Base-by-base conservation (phyloP, 2,113 vertebrate genomes). In the Cinclus cinclus region DNA sequence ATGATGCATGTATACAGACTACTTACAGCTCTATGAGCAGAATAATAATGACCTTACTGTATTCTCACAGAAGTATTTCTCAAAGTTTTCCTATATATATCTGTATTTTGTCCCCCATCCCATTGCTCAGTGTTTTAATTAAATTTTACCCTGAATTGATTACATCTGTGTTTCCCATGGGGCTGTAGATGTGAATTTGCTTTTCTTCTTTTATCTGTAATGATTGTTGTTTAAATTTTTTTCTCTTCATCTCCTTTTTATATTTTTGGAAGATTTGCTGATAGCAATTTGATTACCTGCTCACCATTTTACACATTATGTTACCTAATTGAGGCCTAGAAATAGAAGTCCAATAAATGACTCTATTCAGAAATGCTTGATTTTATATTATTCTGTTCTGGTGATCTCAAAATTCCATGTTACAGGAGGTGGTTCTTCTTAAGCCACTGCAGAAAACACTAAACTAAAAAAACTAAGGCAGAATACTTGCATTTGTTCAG, bases 241-340 rank as follows among this genome's bases (percentile, higher is more conserved):
- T 86, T 92, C 71, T 94, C 24, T 74, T 8, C 70, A 16, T 73
- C 46, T 74, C 10, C 7, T 79, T 76, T 31, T 55, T 16, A 12
- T 42, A 83, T 87, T 86, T 39, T 13, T 4, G 50, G 27, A 69
- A 91, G 55, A 93, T 75, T 88, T 92, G 56, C 52, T 96, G 94
- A 95, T 96, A 96, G 79, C 79, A 80, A 68, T 96, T 93, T 92
- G 90, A 96, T 94, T 94, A 93, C 56, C 68, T 95, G 83, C 93
- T 96, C 83, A 78, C 44, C 33, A 42, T 93, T 95, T 93, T 90
- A 68, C 50, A 94, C 93, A 95, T 95, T 86, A 74, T 56, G 27
- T 92, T 94, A 78, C n/a, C 42, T 95, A 95, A 91, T 44, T 93
- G 90, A 95, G 87, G 68, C 44, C 75, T 93, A 88, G 92, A 90